These are phyloP conservation scores for Sula dactylatra DNA, from an alignment of 2,113 vertebrate species.

Conservation along the genomic window DNA sequence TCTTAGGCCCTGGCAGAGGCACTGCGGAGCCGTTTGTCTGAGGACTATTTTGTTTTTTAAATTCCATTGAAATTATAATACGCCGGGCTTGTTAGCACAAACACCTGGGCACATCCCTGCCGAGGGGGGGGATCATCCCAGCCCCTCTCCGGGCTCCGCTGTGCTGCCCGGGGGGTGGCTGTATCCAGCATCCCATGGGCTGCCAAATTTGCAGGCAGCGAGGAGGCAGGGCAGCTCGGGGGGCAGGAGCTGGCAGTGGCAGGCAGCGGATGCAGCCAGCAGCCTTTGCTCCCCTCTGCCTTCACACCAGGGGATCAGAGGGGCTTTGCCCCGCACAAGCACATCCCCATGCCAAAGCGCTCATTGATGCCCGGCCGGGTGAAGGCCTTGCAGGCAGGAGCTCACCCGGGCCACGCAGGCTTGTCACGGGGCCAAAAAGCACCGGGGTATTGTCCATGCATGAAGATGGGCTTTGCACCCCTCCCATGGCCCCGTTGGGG, in stretches of 20 bases:
- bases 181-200: neutral
- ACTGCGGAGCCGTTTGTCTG: constrained; percentile 63
- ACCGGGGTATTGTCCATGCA: neutral
- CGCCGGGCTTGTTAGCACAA: constrained; percentile 63
- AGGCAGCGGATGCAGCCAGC: neutral
- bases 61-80: constrained; percentile 70
- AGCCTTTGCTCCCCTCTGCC: neutral
- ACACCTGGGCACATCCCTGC: constrained; percentile 35
- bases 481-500: neutral
- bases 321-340: neutral
- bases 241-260: neutral
- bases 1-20: constrained; percentile 76
- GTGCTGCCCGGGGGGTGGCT: neutral
- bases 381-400: neutral
- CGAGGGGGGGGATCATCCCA: neutral
- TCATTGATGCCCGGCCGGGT: rapidly evolving
- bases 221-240: neutral
- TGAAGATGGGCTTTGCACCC: neutral
- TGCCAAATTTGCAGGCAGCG: neutral
- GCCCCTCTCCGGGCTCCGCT: neutral
- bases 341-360: neutral
- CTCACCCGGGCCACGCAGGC: neutral
- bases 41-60: constrained; percentile 66
- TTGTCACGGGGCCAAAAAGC: neutral
- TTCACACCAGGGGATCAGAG: neutral